Conservation (phyloP, 2,113 vertebrate genomes). For the Lampris incognitus region DNA sequence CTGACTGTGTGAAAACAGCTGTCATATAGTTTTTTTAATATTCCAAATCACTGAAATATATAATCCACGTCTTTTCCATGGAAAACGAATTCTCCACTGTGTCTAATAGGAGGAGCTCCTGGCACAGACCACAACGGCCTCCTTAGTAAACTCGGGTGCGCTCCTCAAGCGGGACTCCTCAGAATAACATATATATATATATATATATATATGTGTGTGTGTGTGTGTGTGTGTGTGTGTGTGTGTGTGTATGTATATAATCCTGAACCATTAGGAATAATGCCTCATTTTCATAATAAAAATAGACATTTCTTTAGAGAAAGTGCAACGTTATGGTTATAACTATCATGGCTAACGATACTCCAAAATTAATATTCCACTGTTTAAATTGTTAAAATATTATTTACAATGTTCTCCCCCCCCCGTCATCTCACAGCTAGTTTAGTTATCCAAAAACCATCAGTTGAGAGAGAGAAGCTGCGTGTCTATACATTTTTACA, state of each 20-base stretch:
- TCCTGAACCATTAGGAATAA: conserved; percentile 61
- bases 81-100: neutral
- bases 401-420: conserved; percentile 74
- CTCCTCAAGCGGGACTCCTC: conserved; percentile 39
- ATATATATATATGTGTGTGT: conserved; percentile 19
- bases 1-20: conserved; percentile 59
- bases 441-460: conserved; percentile 46
- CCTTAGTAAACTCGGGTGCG: conserved; percentile 43
- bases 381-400: conserved; percentile 51
- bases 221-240: too few relatives aligned
- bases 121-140: conserved; percentile 47
- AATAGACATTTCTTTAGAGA: conserved; percentile 71
- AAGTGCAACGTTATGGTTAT: conserved; percentile 67
- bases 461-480: conserved; percentile 46
- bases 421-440: conserved; percentile 33
- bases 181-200: conserved; percentile 31
- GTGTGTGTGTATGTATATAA: neutral
- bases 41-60: conserved; percentile 5
- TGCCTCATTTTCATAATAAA: conserved; percentile 73
- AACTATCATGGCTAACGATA: conserved; percentile 53
- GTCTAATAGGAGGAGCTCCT: conserved; percentile 28
- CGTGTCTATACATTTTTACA: conserved; percentile 77
- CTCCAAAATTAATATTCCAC: conserved; percentile 46
- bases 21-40: conserved; percentile 31
- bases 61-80: neutral